Base-by-base conservation (phyloP, 2,113 vertebrate genomes). In the Bagarius yarrelli region DNA sequence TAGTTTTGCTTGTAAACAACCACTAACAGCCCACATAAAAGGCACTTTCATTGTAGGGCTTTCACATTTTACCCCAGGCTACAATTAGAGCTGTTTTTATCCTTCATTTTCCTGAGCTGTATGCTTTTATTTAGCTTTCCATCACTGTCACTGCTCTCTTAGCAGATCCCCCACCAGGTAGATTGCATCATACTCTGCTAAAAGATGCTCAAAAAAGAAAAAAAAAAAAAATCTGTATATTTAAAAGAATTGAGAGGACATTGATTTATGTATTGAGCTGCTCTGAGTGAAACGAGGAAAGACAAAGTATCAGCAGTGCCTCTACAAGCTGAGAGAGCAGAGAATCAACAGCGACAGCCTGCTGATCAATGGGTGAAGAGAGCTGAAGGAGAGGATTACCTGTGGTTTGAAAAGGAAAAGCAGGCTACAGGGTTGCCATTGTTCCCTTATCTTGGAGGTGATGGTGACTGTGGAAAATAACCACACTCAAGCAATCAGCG, bases 221-320 rank as follows among this genome's bases (percentile, higher is more conserved):
- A 53, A 53, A 50, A 23, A 50, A 30, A 53, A 81, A 73, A 83
- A 81, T 70, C 44, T 78, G n/a, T 78, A 50, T 57, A 78, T 87
- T 79, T 81, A 50, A 77, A 85, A 81, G 40, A 83, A 85, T 83
- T 76, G 74, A 74, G 78, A 85, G 59, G 69, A 56, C 81, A 86
- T 85, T 81, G 85, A 87, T 85, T 86, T 61, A 64, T 25, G 83
- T 77, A 81, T 86, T 40, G 83, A 87, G 50, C 81, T 75, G 70
- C 64, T 64, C 67, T 52, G 56, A 78, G 73, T 78, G 77, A 70
- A 84, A 84, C 25, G 32, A 79, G 19, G 67, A 57, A 40, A 79
- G 78, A 86, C 74, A 85, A 86, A 83, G 77, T 55, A 50, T 63
- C 55, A 70, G 81, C 52, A 64, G 66, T 57, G 74, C 52, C 60